Base-by-base conservation (phyloP, 2,888 invertebrate genomes). In the Cephus pygmeus region DNA sequence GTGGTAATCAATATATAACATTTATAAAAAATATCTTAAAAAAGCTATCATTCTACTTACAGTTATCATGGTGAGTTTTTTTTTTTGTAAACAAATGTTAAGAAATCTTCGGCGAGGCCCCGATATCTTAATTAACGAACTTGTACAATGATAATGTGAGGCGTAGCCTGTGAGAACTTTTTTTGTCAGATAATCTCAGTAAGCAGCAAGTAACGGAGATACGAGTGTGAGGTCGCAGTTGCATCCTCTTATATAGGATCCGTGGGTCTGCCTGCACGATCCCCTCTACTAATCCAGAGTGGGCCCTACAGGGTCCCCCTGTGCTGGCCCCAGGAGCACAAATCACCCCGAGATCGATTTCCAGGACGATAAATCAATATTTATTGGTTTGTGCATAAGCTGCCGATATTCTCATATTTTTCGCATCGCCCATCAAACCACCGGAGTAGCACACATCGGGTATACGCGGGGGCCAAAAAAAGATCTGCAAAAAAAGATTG, bases 311-410 rank as follows among this genome's bases (percentile, higher is more conserved):
- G 83, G 80, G 73, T 69, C 30, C 80, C 69, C 34, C 40, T 40
- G 69, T 56, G 68, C 75, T 69, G 77, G 80, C 77, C 83, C 83
- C 83, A 82, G 80, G 85, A 85, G 86, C 88, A 87, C 88, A 89
- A 90, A 90, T 90, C 90, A 89, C 86, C 87, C 81, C 81, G 84
- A 84, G 88, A 86, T 90, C 89, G 90, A 90, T 89, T 90, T 89
- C 86, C 83, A 87, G 81, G 84, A 83, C 88, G 90, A 88, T 90
- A 90, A 90, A 90, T 90, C 90, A 90, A 85, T 84, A 85, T 90
- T 90, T 90, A 90, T 90, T 89, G 87, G 86, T 83, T 83, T 83
- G 82, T 80, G 78, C 82, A 80, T 80, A 78, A 83, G 82, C 82
- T 82, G 81, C 77, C 77, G 78, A 71, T 71, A 33, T 71, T 71